A percentile compares a stretch with the other conserved stretches of the same genome.
phyloP scores from a whole-genome alignment of 2,797 vertebrate genomes.

The Eremophila alpestris region DNA sequence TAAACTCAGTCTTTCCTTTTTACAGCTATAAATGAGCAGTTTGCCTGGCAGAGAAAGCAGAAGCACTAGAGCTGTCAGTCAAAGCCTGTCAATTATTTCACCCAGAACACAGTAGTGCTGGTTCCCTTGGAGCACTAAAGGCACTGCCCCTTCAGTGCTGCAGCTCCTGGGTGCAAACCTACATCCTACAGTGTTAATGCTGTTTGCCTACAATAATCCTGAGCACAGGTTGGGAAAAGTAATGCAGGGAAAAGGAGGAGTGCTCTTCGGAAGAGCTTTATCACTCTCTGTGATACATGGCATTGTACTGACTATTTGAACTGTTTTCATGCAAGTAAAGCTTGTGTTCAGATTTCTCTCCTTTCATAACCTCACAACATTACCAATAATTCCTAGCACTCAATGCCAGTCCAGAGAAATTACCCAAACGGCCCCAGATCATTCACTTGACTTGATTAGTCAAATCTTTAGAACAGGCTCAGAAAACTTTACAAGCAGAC shows the following conservation, averaged over 20 bases:
- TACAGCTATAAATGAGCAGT: neutral
- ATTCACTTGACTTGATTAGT: neutral
- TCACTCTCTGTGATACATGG: neutral
- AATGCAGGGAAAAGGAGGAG: neutral
- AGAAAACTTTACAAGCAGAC: neutral
- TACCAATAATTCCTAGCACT: neutral
- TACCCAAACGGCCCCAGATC: neutral
- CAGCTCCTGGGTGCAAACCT: neutral
- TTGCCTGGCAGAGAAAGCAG: neutral
- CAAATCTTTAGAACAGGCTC: neutral
- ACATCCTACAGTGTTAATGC: neutral
- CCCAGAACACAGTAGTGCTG: fast-evolving
- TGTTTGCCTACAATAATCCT: neutral
- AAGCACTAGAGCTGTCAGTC: neutral
- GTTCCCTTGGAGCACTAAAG: neutral
- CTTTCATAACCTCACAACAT: neutral
- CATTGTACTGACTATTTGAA: neutral
- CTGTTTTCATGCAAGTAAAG: neutral
- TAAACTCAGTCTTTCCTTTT: neutral
- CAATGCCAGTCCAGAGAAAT: neutral
- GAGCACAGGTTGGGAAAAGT: neutral
- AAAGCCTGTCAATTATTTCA: neutral
- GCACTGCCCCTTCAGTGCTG: neutral
- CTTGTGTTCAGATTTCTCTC: neutral
- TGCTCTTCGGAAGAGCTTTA: neutral